A percentile compares a stretch with the other conserved stretches of the same genome.
These are phyloP conservation scores for Patella pellucida DNA, from an alignment of 2,888 invertebrate species.

Conservation along the genomic window DNA sequence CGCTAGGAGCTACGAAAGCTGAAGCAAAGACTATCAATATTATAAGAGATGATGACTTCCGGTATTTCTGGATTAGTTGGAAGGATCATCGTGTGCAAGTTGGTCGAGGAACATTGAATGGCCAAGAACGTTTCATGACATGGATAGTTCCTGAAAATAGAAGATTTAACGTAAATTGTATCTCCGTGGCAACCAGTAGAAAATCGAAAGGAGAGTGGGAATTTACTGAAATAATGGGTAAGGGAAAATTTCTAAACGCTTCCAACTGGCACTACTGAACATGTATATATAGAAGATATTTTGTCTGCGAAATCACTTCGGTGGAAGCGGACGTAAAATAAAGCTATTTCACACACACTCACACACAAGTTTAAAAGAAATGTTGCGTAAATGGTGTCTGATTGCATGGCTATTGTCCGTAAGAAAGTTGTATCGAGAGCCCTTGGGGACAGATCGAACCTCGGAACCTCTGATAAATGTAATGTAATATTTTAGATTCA, in stretches of 20 bases:
- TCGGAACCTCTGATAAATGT: too few species aligned
- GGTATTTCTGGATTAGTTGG: slow-evolving; percentile 68
- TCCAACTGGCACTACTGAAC: too few species aligned
- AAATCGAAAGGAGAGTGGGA: slow-evolving; percentile 66
- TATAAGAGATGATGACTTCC: slow-evolving; percentile 55
- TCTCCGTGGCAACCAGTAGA: slow-evolving; percentile 65
- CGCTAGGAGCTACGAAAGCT: slow-evolving; percentile 51
- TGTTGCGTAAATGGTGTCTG: too few species aligned
- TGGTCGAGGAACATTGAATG: slow-evolving; percentile 60
- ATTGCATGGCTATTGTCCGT: too few species aligned
- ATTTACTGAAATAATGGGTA: slow-evolving; percentile 65
- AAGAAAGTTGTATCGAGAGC: too few species aligned
- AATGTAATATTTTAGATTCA: too few species aligned
- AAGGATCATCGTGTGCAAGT: slow-evolving; percentile 54
- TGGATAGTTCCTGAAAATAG: slow-evolving; percentile 59
- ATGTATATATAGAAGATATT: too few species aligned
- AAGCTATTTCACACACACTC: too few species aligned
- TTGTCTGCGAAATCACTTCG: too few species aligned
- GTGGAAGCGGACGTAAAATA: too few species aligned
- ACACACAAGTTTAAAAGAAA: too few species aligned
- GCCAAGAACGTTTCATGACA: slow-evolving; percentile 53
- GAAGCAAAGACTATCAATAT: slow-evolving; percentile 59
- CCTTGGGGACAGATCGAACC: too few species aligned
- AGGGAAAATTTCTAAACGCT: slow-evolving; percentile 11
- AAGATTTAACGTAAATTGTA: slow-evolving; percentile 61